These are phyloP conservation scores for Lordiphosa mommai DNA, from an alignment of 1,140 invertebrate species.

Conservation along the genomic window DNA sequence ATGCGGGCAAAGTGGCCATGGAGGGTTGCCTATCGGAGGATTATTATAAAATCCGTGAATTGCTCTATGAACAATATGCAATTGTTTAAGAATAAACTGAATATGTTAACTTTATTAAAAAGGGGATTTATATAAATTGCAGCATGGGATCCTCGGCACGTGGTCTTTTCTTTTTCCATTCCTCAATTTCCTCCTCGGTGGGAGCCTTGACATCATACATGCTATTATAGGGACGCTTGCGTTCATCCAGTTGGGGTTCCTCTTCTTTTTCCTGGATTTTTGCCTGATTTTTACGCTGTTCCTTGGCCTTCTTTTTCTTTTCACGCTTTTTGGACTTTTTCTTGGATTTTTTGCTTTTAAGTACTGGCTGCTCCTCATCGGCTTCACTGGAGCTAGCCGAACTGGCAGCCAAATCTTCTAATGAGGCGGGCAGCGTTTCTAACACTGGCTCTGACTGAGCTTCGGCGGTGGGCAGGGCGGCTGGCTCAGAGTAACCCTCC, in stretches of 20 bases:
- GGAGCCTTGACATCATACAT: constrained; percentile 91
- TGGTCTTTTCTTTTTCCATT: constrained; percentile 91
- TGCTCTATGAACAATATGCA: constrained; percentile 98
- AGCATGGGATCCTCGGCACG: constrained; percentile 96
- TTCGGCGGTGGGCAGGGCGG: constrained; percentile 42
- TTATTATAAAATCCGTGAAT: constrained; percentile 95
- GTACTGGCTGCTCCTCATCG: constrained; percentile 32
- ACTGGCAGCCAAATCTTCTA: constrained; percentile 58
- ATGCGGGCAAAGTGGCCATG: constrained; percentile 93
- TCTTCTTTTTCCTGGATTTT: constrained; percentile 81
- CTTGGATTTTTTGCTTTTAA: constrained; percentile 83
- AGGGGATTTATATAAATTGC: constrained; percentile 81
- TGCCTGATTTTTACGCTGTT: constrained; percentile 77
- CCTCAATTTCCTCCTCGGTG: constrained; percentile 95
- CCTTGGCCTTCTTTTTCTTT: constrained; percentile 81
- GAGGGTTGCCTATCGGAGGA: constrained; percentile 97
- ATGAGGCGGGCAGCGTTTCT: constrained; percentile 47
- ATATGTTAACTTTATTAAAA: too few relatives aligned
- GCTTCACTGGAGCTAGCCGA: constrained; percentile 66
- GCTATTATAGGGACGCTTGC: constrained; percentile 95
- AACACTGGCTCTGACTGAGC: neutral
- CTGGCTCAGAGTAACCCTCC: constrained; percentile 43
- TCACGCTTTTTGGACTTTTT: constrained; percentile 86
- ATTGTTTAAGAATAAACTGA: constrained; percentile 89
- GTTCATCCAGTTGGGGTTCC: constrained; percentile 88